Conservation (phyloP, 2,113 vertebrate species). For the Brevimyrus niger region DNA sequence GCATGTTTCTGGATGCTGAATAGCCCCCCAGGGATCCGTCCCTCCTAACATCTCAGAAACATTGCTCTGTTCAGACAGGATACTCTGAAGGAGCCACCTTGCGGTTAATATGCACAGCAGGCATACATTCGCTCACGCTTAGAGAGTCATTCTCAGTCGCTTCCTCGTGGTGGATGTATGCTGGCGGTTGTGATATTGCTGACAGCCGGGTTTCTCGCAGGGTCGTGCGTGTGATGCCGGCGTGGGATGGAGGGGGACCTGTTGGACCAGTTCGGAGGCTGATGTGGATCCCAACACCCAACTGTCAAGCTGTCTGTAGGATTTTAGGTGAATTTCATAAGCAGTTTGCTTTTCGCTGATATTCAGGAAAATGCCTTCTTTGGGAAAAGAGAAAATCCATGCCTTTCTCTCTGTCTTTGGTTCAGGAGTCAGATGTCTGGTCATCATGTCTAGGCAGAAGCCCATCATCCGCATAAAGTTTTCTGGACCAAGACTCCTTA, state of each 20-base stretch:
- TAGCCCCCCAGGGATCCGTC: neutral
- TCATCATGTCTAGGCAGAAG: neutral
- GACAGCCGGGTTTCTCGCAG: neutral
- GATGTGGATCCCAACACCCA: neutral
- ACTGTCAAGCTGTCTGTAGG: neutral
- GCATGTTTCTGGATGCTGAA: neutral
- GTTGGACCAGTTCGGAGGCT: neutral
- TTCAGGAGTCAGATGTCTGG: neutral
- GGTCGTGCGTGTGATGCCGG: neutral
- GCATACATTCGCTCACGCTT: neutral
- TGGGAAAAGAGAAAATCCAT: neutral
- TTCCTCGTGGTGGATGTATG: neutral
- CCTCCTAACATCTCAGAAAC: neutral
- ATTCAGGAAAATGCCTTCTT: neutral
- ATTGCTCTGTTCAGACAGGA: neutral
- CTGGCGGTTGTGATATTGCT: neutral
- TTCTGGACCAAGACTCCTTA: neutral
- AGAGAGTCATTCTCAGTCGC: neutral
- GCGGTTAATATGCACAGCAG: neutral
- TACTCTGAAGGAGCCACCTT: neutral
- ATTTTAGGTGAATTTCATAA: neutral
- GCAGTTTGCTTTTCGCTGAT: neutral
- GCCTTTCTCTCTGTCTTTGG: neutral
- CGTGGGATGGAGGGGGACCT: neutral
- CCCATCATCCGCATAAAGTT: neutral